Percentiles rank a stretch among this genome's conserved stretches.
These are phyloP conservation scores for Rutilus rutilus DNA, from an alignment of 2,113 vertebrate genomes.

Conservation along the genomic window DNA sequence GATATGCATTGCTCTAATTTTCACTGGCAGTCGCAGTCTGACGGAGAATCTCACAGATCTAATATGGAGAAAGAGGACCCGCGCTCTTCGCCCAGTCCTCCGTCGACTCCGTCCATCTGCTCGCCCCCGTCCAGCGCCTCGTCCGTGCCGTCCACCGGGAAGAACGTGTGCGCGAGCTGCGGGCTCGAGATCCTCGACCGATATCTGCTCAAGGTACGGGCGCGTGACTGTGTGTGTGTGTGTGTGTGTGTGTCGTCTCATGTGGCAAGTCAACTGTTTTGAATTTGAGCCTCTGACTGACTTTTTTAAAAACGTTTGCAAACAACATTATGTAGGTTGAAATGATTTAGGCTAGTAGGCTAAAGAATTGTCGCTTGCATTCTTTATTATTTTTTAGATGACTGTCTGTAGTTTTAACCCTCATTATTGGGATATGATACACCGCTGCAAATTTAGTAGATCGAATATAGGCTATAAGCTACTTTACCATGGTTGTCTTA, in stretches of 20 bases:
- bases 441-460: neutral
- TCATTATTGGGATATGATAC: neutral
- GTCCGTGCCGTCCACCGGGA: constrained; percentile 86
- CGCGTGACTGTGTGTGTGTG: neutral
- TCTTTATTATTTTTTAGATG: neutral
- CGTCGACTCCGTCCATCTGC: constrained; percentile 93
- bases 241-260: neutral
- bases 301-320: neutral
- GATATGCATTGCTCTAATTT: neutral
- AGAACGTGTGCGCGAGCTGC: constrained; percentile 95
- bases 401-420: neutral
- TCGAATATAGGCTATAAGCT: neutral
- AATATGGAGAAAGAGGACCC: constrained; percentile 92
- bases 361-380: neutral
- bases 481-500: neutral
- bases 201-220: constrained; percentile 91
- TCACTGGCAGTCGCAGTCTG: constrained; percentile 85
- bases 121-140: constrained; percentile 89
- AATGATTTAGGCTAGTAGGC: neutral
- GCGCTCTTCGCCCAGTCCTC: constrained; percentile 88
- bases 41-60: constrained; percentile 85
- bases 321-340: neutral
- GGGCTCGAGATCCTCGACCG: constrained; percentile 95
- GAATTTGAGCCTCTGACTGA: neutral
- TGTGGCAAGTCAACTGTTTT: neutral